Evolutionary conservation across 2,888 invertebrate species (phyloP).

Genomic region (Tetramorium bicarinatum): DNA sequence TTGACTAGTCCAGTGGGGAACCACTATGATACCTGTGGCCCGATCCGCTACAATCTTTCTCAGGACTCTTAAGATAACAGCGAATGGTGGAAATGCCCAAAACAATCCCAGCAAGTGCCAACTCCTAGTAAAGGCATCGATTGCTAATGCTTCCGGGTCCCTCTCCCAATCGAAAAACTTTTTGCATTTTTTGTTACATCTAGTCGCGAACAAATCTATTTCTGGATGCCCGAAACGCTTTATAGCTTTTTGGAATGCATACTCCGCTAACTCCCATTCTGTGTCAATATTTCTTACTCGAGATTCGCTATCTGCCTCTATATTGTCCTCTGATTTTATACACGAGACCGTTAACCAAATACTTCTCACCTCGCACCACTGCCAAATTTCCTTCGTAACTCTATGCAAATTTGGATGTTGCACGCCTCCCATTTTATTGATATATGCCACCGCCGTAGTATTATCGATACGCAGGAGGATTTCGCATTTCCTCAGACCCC

Average conservation of each 20-base stretch:
- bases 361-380: constrained; percentile 55
- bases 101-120: constrained; percentile 46
- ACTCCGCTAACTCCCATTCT: constrained; percentile 20
- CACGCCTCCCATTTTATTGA: neutral
- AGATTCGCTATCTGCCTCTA: constrained; percentile 5
- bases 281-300: constrained; percentile 9
- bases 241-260: neutral
- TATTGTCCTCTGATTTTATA: constrained; percentile 13
- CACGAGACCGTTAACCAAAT: constrained; percentile 17
- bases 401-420: constrained; percentile 44
- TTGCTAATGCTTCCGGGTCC: constrained; percentile 4
- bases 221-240: neutral
- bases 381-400: constrained; percentile 59
- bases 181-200: constrained; percentile 34
- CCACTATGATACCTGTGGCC: constrained; percentile 79
- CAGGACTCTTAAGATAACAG: too few species aligned
- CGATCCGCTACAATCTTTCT: constrained; percentile 66
- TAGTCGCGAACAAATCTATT: constrained; percentile 26
- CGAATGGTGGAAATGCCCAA: too few species aligned
- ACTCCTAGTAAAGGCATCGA: constrained; percentile 72
- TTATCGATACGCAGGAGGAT: constrained; percentile 33
- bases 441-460: neutral
- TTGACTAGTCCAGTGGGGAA: constrained; percentile 78
- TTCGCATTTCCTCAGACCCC: neutral
- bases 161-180: neutral